phyloP scores from a whole-genome alignment of 2,888 invertebrate genomes.

The Cylindroiulus punctatus region DNA sequence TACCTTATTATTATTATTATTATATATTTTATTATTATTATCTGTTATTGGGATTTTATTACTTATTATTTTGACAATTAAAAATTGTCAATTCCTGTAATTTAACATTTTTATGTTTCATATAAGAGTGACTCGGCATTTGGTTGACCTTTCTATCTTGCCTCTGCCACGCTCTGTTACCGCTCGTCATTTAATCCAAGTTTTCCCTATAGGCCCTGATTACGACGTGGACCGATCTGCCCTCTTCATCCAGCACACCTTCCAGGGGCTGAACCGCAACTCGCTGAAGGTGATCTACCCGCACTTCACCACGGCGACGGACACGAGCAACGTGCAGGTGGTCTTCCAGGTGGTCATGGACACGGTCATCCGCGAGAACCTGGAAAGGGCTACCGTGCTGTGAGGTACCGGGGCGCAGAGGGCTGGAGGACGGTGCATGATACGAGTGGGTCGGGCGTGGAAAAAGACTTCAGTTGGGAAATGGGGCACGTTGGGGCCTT shows the following conservation, averaged over 20 bases:
- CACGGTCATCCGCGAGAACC: slow-evolving; percentile 73
- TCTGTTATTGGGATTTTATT: no score
- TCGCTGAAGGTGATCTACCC: slow-evolving; percentile 73
- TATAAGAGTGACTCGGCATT: no score
- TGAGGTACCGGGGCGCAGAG: background rate
- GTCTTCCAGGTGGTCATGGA: slow-evolving; percentile 76
- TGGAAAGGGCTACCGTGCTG: slow-evolving; percentile 71
- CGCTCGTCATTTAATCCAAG: no score
- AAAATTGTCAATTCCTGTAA: no score
- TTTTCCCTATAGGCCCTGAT: slow-evolving; percentile 69
- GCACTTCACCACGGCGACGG: slow-evolving; percentile 76
- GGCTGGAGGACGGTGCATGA: no score
- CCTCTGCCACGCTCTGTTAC: no score
- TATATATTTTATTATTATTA: no score
- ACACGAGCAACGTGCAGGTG: slow-evolving; percentile 75
- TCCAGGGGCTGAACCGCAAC: slow-evolving; percentile 71
- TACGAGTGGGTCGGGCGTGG: background rate
- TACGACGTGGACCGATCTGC: slow-evolving; percentile 74
- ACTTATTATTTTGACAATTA: no score
- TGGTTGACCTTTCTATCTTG: no score
- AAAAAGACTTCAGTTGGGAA: background rate
- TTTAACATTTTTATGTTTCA: no score
- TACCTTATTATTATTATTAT: no score
- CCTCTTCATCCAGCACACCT: slow-evolving; percentile 73
- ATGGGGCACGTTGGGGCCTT: background rate